Percentiles rank a stretch among this genome's conserved stretches.
Evolutionary conservation across 1,140 invertebrate species (phyloP).

Genomic region (Brachionus koreanus): DNA sequence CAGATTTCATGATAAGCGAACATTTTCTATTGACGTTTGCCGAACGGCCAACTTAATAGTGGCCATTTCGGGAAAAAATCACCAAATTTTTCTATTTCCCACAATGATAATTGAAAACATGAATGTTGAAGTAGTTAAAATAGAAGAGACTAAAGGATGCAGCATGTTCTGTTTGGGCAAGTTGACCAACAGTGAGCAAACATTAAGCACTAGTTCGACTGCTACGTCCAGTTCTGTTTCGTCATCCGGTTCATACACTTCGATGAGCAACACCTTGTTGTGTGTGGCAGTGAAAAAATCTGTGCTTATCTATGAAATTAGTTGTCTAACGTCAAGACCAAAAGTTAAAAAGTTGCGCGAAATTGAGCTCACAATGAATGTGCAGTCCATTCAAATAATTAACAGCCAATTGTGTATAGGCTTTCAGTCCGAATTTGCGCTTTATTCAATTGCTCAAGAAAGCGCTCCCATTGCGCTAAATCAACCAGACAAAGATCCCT

Average conservation of each 20-base stretch:
- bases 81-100: constrained; percentile 84
- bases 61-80: constrained; percentile 65
- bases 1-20: neutral
- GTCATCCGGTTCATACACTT: neutral
- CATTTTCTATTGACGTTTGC: constrained; percentile 30
- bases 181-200: constrained; percentile 84
- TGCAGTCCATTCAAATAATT: constrained; percentile 25
- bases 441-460: constrained; percentile 62
- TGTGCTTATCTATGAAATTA: neutral
- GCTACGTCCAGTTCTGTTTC: constrained; percentile 66
- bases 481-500: constrained; percentile 49
- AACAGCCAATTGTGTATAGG: constrained; percentile 39
- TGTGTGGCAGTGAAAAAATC: constrained; percentile 43
- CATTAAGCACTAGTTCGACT: constrained; percentile 53
- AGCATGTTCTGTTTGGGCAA: constrained; percentile 71
- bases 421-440: constrained; percentile 80
- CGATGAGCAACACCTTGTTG: neutral
- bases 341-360: constrained; percentile 28
- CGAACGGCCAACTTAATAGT: neutral
- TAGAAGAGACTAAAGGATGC: constrained; percentile 68
- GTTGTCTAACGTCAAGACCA: neutral
- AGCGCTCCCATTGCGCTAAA: constrained; percentile 33
- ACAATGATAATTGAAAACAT: constrained; percentile 86
- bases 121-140: constrained; percentile 94
- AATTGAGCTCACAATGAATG: constrained; percentile 34